These are phyloP conservation scores for Hirudinaria manillensis DNA, from an alignment of 2,888 invertebrate genomes.

Conservation along the genomic window DNA sequence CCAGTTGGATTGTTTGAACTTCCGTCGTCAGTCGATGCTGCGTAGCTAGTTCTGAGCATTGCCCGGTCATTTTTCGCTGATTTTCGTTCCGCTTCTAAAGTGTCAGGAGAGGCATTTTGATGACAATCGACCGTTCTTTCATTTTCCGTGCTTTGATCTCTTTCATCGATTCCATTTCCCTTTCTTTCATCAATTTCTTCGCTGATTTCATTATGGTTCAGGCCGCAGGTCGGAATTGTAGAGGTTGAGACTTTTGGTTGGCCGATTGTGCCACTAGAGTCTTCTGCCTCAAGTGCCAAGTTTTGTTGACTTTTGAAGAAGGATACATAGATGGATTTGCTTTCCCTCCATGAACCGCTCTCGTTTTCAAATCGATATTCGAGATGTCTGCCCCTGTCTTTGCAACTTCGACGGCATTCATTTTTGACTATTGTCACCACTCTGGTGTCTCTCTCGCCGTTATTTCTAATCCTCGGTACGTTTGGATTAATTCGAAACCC, in stretches of 20 bases:
- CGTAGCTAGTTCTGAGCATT: too few relatives aligned
- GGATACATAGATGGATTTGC: conserved; percentile 13
- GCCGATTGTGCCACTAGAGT: neutral
- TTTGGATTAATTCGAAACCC: neutral
- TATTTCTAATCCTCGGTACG: neutral
- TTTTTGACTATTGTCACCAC: neutral
- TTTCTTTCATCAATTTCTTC: neutral
- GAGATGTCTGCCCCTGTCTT: neutral
- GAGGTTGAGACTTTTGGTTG: too few relatives aligned
- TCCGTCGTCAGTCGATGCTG: too few relatives aligned
- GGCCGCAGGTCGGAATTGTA: neutral
- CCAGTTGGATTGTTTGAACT: too few relatives aligned
- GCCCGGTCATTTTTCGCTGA: too few relatives aligned
- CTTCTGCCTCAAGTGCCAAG: neutral
- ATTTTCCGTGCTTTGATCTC: neutral
- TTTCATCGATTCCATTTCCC: neutral
- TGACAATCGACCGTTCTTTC: neutral
- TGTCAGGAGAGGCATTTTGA: neutral
- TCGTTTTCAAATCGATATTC: neutral
- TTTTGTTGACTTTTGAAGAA: conserved; percentile 22
- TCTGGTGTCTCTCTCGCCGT: neutral
- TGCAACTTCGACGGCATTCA: neutral
- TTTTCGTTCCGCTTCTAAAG: neutral
- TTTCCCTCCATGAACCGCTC: conserved; percentile 10
- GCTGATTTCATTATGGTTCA: neutral